Base-by-base conservation (phyloP, 53 echinoderm and acorn worm genomes). In the Apostichopus leukothele region DNA sequence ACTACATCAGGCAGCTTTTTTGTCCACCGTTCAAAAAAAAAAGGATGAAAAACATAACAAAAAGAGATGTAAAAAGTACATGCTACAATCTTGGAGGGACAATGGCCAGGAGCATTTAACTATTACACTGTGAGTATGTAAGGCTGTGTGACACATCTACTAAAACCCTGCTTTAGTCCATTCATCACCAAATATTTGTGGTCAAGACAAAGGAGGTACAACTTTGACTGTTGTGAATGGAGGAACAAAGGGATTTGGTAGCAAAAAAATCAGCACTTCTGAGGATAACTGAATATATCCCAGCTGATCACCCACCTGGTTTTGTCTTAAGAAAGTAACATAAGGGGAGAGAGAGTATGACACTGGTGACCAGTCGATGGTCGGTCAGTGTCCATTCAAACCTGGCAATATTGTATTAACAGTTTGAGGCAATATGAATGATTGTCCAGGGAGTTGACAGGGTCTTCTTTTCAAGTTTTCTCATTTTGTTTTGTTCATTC, bases 171-270 rank as follows among this genome's bases (percentile, higher is more conserved):
- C 63, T 39, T 39, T 63, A 63, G 63, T 11, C 63, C 63, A 63
- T 63, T 63, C 63, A 63, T 63, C 63, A 63, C 18, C 53, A 50
- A 79, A 51, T 79, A 79, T 18, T 14, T 79, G 79, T 79, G 79
- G 79, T 53, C 79, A 79, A 79, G 79, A 79, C 79, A 53, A 79
- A 77, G 52, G 63, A 63, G 16, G 61, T 13, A 63, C 11, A 63
- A 63, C 4, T 63, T 16, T 63, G 63, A 63, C 63, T 16, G 14
- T 11, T 63, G 11, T 63, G 63, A 63, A 13, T 16, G 11, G 63
- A 39, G 39, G 39, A 63, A 63, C 63, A 63, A 63, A 63, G 63
- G 63, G 63, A 16, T 63, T 63, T 63, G 63, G 11, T 63, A 63
- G 12, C 63, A 63, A 39, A 39, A 39, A 63, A 63, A 63, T 63